A percentile compares a stretch with the other conserved stretches of the same genome.
These are phyloP conservation scores for Meghimatium bilineatum DNA, from an alignment of 2,888 invertebrate genomes.

Conservation along the genomic window DNA sequence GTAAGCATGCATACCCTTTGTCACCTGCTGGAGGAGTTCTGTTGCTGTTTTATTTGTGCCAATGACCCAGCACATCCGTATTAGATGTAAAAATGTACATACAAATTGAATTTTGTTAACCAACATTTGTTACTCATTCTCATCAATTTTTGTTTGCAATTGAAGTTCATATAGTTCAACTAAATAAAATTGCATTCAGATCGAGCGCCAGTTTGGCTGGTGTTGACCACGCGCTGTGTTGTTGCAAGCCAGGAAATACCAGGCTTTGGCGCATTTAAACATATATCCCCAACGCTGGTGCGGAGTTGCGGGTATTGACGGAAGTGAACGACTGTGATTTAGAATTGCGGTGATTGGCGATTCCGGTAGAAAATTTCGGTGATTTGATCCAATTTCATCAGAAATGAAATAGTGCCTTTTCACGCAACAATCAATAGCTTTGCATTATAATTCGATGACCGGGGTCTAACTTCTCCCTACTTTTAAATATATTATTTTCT, in stretches of 20 bases:
- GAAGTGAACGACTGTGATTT: constrained; percentile 27
- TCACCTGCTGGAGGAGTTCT: too few species aligned
- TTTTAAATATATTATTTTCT: neutral
- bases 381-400: constrained; percentile 30
- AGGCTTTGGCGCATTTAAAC: constrained; percentile 15
- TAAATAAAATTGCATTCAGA: neutral
- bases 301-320: constrained; percentile 30
- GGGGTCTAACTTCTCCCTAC: neutral
- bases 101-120: too few species aligned
- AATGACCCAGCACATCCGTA: too few species aligned
- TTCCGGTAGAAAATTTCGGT: constrained; percentile 35
- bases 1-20: too few species aligned
- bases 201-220: constrained; percentile 15
- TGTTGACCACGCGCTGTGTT: neutral
- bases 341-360: constrained; percentile 19
- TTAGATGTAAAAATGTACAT: too few species aligned
- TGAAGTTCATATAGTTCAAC: constrained; percentile 1
- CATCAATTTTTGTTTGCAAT: too few species aligned
- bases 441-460: neutral
- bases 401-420: constrained; percentile 18
- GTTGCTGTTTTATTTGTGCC: too few species aligned
- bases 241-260: constrained; percentile 2
- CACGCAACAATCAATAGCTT: constrained; percentile 3
- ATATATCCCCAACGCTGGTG: neutral
- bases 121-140: too few species aligned